A percentile compares a stretch with the other conserved stretches of the same genome.
phyloP scores from a whole-genome alignment of 2,888 invertebrate genomes.

The Pollenia amentaria region DNA sequence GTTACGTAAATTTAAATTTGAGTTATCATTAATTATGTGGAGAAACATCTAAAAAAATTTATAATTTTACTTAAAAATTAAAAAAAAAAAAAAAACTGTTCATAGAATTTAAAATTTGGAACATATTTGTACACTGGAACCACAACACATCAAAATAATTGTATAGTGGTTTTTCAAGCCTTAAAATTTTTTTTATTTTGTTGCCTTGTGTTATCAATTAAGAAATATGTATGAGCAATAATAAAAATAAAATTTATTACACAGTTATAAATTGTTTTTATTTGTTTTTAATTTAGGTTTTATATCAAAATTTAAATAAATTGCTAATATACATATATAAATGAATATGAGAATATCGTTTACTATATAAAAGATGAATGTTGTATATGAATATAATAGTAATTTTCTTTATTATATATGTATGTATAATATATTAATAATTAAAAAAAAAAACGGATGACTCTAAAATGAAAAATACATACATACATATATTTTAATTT shows the following conservation, averaged over 20 bases:
- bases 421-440: conserved; percentile 69
- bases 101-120: too few relatives aligned
- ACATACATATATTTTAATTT: conserved; percentile 76
- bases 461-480: conserved; percentile 73
- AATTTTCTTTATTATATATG: conserved; percentile 73
- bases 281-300: conserved; percentile 49
- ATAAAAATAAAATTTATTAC: not conserved
- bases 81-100: too few relatives aligned
- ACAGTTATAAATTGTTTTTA: conserved; percentile 37
- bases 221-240: too few relatives aligned
- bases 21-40: too few relatives aligned
- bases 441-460: conserved; percentile 73
- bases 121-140: too few relatives aligned
- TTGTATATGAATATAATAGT: conserved; percentile 68
- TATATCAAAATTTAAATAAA: conserved; percentile 71
- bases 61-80: too few relatives aligned
- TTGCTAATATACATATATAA: conserved; percentile 76
- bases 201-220: too few relatives aligned
- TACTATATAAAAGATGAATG: conserved; percentile 66
- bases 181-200: too few relatives aligned
- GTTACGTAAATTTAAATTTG: too few relatives aligned
- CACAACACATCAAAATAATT: too few relatives aligned
- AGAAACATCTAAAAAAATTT: too few relatives aligned
- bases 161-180: too few relatives aligned
- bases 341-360: conserved; percentile 75